phyloP scores from a whole-genome alignment of 2,888 invertebrate species.

The Cryptus viduatorius region DNA sequence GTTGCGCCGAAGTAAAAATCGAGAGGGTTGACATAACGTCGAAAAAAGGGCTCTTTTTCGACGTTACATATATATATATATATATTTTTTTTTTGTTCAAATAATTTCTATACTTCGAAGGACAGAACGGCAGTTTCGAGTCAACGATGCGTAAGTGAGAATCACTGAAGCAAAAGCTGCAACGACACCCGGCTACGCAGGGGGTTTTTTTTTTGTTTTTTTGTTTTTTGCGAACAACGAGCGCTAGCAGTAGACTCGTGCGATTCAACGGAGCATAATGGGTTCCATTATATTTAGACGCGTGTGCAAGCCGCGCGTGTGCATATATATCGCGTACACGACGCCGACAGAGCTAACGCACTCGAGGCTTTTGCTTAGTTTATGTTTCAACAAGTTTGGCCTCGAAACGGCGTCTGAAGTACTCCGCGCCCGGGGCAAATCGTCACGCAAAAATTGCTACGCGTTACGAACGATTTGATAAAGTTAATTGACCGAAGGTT shows the following conservation, averaged over 20 bases:
- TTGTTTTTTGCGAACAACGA: slow-evolving; percentile 45
- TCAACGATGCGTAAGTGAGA: slow-evolving; percentile 63
- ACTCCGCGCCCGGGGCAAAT: not conserved
- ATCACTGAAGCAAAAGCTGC: slow-evolving; percentile 44
- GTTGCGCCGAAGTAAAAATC: slow-evolving; percentile 18
- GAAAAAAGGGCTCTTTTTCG: slow-evolving; percentile 5
- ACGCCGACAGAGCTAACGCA: slow-evolving; percentile 9
- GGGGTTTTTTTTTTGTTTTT: not conserved
- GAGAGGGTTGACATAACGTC: slow-evolving; percentile 31
- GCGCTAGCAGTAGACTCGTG: slow-evolving; percentile 51
- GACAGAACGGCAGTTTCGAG: slow-evolving; percentile 37
- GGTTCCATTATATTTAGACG: slow-evolving; percentile 63
- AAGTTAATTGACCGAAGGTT: not conserved
- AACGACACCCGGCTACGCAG: slow-evolving; percentile 43
- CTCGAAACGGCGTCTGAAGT: not conserved
- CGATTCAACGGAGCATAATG: slow-evolving; percentile 66
- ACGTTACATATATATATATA: not conserved
- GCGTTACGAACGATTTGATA: not conserved
- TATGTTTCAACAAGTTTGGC: slow-evolving; percentile 30
- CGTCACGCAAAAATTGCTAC: no score
- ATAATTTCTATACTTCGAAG: slow-evolving; percentile 20
- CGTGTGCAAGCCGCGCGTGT: slow-evolving; percentile 23
- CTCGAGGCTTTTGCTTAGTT: slow-evolving; percentile 43
- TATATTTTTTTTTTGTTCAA: slow-evolving; percentile 20
- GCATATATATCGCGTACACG: slow-evolving; percentile 30